Conservation (phyloP, 2,888 invertebrate genomes). For the Automeris io region DNA sequence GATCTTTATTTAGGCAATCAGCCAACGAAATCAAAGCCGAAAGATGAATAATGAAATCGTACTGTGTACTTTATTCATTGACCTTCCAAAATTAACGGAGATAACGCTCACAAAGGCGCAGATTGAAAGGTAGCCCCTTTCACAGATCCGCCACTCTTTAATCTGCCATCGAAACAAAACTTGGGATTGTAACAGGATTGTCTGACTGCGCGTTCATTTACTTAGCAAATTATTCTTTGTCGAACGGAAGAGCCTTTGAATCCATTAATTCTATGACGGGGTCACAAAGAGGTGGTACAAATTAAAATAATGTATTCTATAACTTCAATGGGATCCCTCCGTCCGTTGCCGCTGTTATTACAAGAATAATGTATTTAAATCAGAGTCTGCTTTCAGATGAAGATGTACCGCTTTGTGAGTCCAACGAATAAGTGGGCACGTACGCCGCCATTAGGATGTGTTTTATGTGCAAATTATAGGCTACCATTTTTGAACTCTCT, state of each 20-base stretch:
- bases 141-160: slow-evolving; percentile 67
- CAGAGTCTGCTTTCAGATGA: slow-evolving; percentile 72
- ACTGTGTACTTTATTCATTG: slow-evolving; percentile 64
- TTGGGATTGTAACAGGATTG: slow-evolving; percentile 68
- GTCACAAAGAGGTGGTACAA: slow-evolving; percentile 74
- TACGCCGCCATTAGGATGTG: slow-evolving; percentile 71
- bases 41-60: slow-evolving; percentile 58
- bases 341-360: slow-evolving; percentile 70
- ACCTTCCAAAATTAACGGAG: slow-evolving; percentile 68
- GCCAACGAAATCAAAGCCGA: slow-evolving; percentile 43
- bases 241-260: slow-evolving; percentile 75
- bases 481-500: slow-evolving; percentile 67
- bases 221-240: slow-evolving; percentile 77
- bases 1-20: slow-evolving; percentile 12
- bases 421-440: slow-evolving; percentile 72
- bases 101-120: slow-evolving; percentile 60
- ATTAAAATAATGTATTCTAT: slow-evolving; percentile 77
- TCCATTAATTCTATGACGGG: slow-evolving; percentile 74
- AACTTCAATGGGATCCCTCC: slow-evolving; percentile 71
- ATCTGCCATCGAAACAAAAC: slow-evolving; percentile 74
- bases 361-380: slow-evolving; percentile 77
- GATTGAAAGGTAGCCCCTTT: slow-evolving; percentile 61
- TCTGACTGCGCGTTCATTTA: slow-evolving; percentile 75
- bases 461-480: slow-evolving; percentile 77
- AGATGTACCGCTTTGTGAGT: slow-evolving; percentile 68